Evolutionary conservation across 2,113 vertebrate genomes (phyloP), one percentile per base, ranked within the genome.

Genomic region (Microtus pennsylvanicus): DNA sequence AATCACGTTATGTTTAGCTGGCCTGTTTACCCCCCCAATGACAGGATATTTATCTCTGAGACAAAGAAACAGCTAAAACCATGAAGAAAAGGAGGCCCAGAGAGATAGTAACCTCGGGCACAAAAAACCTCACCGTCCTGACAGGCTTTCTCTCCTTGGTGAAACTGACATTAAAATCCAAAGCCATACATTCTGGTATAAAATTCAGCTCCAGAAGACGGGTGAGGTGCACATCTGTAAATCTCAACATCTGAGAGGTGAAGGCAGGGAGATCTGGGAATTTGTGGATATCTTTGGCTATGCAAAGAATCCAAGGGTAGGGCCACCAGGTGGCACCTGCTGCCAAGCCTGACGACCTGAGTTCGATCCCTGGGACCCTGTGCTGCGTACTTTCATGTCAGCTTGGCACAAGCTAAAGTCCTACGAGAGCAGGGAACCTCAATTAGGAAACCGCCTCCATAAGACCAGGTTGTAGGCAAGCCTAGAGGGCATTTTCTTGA

Each of bases 81-180:
- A 65, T 38, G 45, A 67, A 72, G 58, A 63, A 77, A 94, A 82
- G 38, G 6, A 87, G 55, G 24, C 28, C 26, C 47, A 69, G 65
- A 65, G 38, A 81, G 58, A 77, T 17, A 3, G 69, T 30, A 87
- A 63, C n/a, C 45, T 83, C 21, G 38, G 30, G 28, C 42, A 92
- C 42, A 38, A 33, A 88, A 91, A n/a, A 1, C 19, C 19, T 58
- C 58, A 30, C 75, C 55, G 82, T 61, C n/a, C 65, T 63, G 26
- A 52, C 8, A 11, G 30, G 50, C 89, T 95, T 92, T 88, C 65
- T 92, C 72, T 94, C n/a, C n/a, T 65, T 50, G 72, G 13, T 52
- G 80, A 89, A 70, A 52, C 19, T 35, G n/a, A 80, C 17, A 65
- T 91, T 77, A 89, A 89, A 85, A 87, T 67, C 42, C 65, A 77